These are phyloP conservation scores for Euura lappo DNA, from an alignment of 1,140 invertebrate species.

Conservation along the genomic window DNA sequence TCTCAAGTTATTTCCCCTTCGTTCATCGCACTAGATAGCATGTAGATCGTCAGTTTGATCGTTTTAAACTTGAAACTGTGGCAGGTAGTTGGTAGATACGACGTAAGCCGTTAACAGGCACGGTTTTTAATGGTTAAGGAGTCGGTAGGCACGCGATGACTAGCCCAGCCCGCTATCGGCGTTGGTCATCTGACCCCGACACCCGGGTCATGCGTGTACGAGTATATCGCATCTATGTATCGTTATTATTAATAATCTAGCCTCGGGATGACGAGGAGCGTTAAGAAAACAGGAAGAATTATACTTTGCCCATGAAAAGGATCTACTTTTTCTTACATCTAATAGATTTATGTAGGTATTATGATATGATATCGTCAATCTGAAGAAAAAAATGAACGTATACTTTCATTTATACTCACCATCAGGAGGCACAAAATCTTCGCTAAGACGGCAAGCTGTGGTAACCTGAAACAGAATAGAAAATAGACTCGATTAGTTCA, in stretches of 20 bases:
- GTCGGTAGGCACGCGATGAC: constrained; percentile 30
- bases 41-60: neutral
- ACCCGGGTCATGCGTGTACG: constrained; percentile 13
- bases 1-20: too few relatives aligned
- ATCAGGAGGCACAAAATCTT: constrained; percentile 86
- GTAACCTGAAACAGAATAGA: constrained; percentile 71
- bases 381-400: neutral
- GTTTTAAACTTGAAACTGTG: neutral
- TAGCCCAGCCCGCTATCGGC: constrained; percentile 15
- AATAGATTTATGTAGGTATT: neutral
- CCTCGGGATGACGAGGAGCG: too few relatives aligned
- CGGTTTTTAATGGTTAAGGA: neutral
- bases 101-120: neutral
- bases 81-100: neutral
- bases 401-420: constrained; percentile 61
- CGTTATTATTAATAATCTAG: neutral
- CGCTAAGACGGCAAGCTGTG: constrained; percentile 85
- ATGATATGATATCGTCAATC: neutral
- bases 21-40: neutral
- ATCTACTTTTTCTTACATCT: too few relatives aligned
- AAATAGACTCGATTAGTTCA: too few relatives aligned
- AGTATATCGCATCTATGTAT: neutral
- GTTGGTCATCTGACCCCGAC: constrained; percentile 44
- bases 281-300: too few relatives aligned
- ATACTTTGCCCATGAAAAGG: too few relatives aligned